These are phyloP conservation scores for Blastobasis adustella DNA, from an alignment of 2,888 invertebrate genomes.

Conservation along the genomic window DNA sequence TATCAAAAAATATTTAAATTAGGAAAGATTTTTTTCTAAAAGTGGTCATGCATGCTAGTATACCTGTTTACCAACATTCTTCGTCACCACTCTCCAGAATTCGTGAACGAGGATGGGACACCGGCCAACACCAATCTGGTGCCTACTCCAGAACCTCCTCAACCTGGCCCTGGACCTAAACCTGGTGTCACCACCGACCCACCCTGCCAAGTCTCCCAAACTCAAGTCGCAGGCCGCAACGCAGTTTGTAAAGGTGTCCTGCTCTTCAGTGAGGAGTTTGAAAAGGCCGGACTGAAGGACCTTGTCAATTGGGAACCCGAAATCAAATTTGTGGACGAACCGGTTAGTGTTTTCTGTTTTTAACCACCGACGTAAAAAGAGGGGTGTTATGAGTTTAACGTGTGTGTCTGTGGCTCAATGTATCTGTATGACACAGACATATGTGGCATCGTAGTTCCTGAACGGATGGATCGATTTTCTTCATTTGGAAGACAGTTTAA, in stretches of 20 bases:
- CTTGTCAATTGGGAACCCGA: constrained; percentile 65
- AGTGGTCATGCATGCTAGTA: too few relatives aligned
- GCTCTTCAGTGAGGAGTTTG: constrained; percentile 78
- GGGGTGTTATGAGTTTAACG: too few relatives aligned
- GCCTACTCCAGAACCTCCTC: constrained; percentile 9
- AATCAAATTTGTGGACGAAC: constrained; percentile 73
- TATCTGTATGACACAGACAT: too few relatives aligned
- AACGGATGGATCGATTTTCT: too few relatives aligned
- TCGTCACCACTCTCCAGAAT: constrained; percentile 33
- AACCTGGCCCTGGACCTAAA: neutral
- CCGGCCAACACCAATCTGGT: constrained; percentile 22
- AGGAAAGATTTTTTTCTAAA: too few relatives aligned
- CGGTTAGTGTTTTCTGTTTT: constrained; percentile 55
- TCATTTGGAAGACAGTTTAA: too few relatives aligned
- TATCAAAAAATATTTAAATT: too few relatives aligned
- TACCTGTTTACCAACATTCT: too few relatives aligned
- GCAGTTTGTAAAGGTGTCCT: constrained; percentile 66
- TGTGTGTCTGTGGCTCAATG: too few relatives aligned
- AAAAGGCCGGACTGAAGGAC: constrained; percentile 33
- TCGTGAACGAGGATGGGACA: constrained; percentile 46
- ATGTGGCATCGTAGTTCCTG: too few relatives aligned
- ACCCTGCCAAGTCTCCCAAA: constrained; percentile 32
- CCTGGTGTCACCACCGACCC: constrained; percentile 1
- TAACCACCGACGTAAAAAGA: too few relatives aligned
- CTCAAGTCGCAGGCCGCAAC: constrained; percentile 32